A percentile compares a stretch with the other conserved stretches of the same genome.
These are phyloP conservation scores for Drosophila kurseongensis DNA, from an alignment of 1,140 invertebrate genomes.

Conservation along the genomic window DNA sequence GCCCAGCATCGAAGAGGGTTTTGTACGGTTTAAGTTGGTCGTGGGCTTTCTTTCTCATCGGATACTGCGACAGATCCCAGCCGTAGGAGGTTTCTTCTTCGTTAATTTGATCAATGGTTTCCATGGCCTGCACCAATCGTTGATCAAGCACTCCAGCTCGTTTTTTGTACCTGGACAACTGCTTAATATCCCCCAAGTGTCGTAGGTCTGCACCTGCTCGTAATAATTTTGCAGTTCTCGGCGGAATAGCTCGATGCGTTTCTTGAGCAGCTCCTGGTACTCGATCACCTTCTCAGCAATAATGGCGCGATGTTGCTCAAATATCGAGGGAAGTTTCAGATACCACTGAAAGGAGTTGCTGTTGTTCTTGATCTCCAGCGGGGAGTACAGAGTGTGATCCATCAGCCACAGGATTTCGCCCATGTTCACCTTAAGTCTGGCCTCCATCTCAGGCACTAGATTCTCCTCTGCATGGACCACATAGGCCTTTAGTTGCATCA, in stretches of 20 bases:
- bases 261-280: slow-evolving; percentile 92
- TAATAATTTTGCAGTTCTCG: slow-evolving; percentile 92
- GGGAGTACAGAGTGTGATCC: slow-evolving; percentile 91
- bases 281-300: slow-evolving; percentile 93
- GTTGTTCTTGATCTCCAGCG: slow-evolving; percentile 94
- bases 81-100: slow-evolving; percentile 95
- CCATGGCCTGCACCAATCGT: slow-evolving; percentile 88
- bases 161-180: slow-evolving; percentile 93
- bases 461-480: slow-evolving; percentile 89
- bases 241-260: slow-evolving; percentile 75
- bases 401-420: slow-evolving; percentile 86
- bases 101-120: slow-evolving; percentile 95
- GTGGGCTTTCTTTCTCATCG: slow-evolving; percentile 90
- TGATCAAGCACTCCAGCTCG: slow-evolving; percentile 91
- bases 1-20: slow-evolving; percentile 94
- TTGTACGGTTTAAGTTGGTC: slow-evolving; percentile 94
- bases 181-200: slow-evolving; percentile 94
- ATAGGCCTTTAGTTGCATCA: slow-evolving; percentile 93
- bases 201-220: slow-evolving; percentile 93
- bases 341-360: slow-evolving; percentile 95
- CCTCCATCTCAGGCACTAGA: slow-evolving; percentile 90
- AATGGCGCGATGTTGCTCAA: slow-evolving; percentile 92
- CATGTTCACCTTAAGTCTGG: slow-evolving; percentile 87
- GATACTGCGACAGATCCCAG: slow-evolving; percentile 96
- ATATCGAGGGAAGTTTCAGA: slow-evolving; percentile 90